Conservation (phyloP, 2,888 invertebrate species). For the Philonicus albiceps region DNA sequence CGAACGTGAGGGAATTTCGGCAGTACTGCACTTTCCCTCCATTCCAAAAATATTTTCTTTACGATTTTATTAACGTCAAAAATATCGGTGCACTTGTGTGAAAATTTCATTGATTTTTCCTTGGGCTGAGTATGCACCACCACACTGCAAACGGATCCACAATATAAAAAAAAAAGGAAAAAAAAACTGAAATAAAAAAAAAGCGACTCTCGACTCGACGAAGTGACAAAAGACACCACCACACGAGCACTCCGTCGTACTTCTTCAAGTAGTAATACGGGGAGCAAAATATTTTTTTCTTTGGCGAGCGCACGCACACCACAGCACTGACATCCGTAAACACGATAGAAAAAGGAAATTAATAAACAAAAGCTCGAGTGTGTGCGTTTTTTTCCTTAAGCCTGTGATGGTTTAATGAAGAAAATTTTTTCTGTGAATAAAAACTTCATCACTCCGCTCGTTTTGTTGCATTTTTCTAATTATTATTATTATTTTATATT, state of each 20-base stretch:
- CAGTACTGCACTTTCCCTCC: slow-evolving; percentile 28
- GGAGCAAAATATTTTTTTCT: background rate
- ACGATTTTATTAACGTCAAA: slow-evolving; percentile 39
- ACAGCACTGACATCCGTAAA: slow-evolving; percentile 40
- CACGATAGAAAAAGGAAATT: slow-evolving; percentile 40
- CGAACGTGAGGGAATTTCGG: slow-evolving; percentile 19
- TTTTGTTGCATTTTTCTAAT: background rate
- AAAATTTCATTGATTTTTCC: slow-evolving; percentile 48
- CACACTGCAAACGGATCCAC: background rate
- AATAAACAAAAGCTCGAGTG: slow-evolving; percentile 47
- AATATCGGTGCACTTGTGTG: slow-evolving; percentile 46
- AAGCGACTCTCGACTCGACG: background rate
- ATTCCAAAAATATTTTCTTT: slow-evolving; percentile 24
- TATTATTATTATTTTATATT: background rate
- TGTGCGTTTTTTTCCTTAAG: slow-evolving; percentile 41
- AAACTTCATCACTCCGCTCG: background rate
- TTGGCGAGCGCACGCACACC: slow-evolving; percentile 31
- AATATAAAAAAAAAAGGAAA: background rate
- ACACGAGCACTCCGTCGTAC: slow-evolving; percentile 8
- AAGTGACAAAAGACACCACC: slow-evolving; percentile 5
- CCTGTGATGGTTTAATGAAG: slow-evolving; percentile 38
- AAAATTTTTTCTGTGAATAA: slow-evolving; percentile 40
- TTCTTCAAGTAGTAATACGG: background rate
- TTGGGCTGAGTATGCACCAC: slow-evolving; percentile 4
- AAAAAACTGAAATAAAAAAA: background rate